Conservation (phyloP, 1,140 invertebrate species). For the Drosophila subpulchrella region DNA sequence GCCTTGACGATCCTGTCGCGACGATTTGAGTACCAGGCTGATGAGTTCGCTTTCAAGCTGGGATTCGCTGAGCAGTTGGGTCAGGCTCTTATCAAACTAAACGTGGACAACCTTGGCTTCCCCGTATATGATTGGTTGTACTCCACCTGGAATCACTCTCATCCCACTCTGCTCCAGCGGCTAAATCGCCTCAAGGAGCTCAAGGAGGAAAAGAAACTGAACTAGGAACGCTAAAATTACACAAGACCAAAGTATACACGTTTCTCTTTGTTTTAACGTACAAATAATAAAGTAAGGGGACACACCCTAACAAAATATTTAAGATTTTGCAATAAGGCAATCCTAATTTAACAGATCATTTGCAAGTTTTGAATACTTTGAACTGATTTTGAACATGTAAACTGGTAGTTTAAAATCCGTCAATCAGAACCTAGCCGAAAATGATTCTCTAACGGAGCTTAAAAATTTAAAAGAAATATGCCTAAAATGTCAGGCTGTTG, state of each 20-base stretch:
- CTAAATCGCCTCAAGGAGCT: slow-evolving; percentile 86
- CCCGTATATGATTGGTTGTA: slow-evolving; percentile 96
- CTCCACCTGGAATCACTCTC: slow-evolving; percentile 97
- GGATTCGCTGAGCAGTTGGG: slow-evolving; percentile 90
- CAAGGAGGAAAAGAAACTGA: slow-evolving; percentile 57
- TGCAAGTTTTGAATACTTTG: neutral
- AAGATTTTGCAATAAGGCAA: neutral
- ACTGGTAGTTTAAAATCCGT: slow-evolving; percentile 21
- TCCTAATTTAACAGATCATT: neutral
- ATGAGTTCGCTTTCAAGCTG: slow-evolving; percentile 94
- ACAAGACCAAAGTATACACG: slow-evolving; percentile 61
- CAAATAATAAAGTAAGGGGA: slow-evolving; percentile 32
- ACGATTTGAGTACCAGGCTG: slow-evolving; percentile 98
- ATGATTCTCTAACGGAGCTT: slow-evolving; percentile 22
- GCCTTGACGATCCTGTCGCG: slow-evolving; percentile 89
- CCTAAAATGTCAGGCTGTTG: slow-evolving; percentile 34
- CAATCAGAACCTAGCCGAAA: slow-evolving; percentile 6
- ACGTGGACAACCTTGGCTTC: slow-evolving; percentile 97
- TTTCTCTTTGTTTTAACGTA: slow-evolving; percentile 34
- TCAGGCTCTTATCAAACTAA: slow-evolving; percentile 95
- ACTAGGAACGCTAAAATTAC: slow-evolving; percentile 30
- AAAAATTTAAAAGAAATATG: slow-evolving; percentile 46
- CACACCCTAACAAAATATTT: slow-evolving; percentile 4
- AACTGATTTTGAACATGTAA: neutral
- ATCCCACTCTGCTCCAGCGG: slow-evolving; percentile 97